phyloP scores from a whole-genome alignment of 1,140 invertebrate species.

The Drosophila hydei region DNA sequence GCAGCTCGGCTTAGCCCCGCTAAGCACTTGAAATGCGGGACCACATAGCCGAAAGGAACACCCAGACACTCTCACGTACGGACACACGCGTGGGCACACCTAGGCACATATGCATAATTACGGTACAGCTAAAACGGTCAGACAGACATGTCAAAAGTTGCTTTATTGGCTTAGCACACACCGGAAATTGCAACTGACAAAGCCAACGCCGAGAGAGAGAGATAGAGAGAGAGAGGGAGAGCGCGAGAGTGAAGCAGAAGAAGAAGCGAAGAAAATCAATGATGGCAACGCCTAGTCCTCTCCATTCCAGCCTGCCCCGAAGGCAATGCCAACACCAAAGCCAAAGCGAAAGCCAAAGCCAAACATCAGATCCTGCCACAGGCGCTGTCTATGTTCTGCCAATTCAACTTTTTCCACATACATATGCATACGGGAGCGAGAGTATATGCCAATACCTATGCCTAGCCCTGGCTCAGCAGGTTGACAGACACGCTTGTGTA shows the following conservation, averaged over 20 bases:
- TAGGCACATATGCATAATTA: slow-evolving; percentile 51
- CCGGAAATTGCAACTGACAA: slow-evolving; percentile 59
- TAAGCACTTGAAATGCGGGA: slow-evolving; percentile 11
- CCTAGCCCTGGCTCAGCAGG: slow-evolving; percentile 41
- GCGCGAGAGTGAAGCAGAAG: too few relatives aligned
- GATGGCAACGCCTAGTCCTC: slow-evolving; percentile 13
- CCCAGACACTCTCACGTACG: background rate
- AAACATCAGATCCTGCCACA: slow-evolving; percentile 5
- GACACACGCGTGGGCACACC: slow-evolving; percentile 7
- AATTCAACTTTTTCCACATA: slow-evolving; percentile 15
- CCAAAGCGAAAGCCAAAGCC: slow-evolving; percentile 1
- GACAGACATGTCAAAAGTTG: slow-evolving; percentile 73
- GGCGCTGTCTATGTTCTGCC: slow-evolving; percentile 4
- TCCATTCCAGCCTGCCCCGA: background rate
- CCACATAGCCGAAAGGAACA: slow-evolving; percentile 6
- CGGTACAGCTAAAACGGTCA: slow-evolving; percentile 48
- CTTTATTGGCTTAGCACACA: slow-evolving; percentile 75
- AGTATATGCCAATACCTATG: slow-evolving; percentile 28
- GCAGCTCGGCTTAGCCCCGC: background rate
- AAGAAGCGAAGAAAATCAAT: slow-evolving; percentile 31
- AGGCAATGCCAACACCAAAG: background rate
- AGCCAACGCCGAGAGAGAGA: slow-evolving; percentile 14
- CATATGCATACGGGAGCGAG: slow-evolving; percentile 4
- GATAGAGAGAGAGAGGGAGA: too few relatives aligned
- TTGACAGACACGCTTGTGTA: slow-evolving; percentile 32